Conservation (phyloP, 2,888 invertebrate genomes). For the Gymnoscelis rufifasciata region DNA sequence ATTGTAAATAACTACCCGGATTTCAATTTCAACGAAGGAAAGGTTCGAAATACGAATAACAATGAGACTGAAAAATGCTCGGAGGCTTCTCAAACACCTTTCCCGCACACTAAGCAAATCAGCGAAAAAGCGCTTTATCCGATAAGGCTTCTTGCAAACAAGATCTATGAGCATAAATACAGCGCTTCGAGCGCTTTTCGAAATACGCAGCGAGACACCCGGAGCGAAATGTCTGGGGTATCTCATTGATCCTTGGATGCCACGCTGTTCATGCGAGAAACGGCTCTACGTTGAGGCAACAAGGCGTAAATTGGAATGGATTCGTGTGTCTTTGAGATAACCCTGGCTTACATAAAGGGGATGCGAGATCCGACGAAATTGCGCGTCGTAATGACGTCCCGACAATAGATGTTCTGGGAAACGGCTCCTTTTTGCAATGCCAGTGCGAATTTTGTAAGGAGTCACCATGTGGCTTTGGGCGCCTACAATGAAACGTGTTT, state of each 20-base stretch:
- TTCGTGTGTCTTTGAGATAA: conserved; percentile 45
- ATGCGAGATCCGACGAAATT: conserved; percentile 68
- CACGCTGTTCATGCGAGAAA: conserved; percentile 26
- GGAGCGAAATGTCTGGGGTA: conserved; percentile 66
- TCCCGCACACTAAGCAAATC: conserved; percentile 28
- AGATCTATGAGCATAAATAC: conserved; percentile 35
- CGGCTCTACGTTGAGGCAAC: background rate
- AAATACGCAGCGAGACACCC: conserved; percentile 52
- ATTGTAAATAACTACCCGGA: conserved; percentile 60
- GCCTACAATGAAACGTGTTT: conserved; percentile 37
- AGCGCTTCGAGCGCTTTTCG: conserved; percentile 43
- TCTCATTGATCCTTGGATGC: conserved; percentile 55
- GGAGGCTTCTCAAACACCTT: conserved; percentile 49
- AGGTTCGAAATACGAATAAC: conserved; percentile 44
- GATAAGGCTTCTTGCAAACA: conserved; percentile 13
- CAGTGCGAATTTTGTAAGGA: conserved; percentile 63
- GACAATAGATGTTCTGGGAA: conserved; percentile 73
- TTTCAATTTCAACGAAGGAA: conserved; percentile 48
- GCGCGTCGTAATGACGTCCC: conserved; percentile 62
- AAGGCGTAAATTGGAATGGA: conserved; percentile 31
- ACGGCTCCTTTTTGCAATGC: conserved; percentile 61
- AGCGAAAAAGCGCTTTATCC: conserved; percentile 48
- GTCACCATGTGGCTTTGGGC: conserved; percentile 52
- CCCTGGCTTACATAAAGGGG: conserved; percentile 72
- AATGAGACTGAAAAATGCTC: conserved; percentile 63